These are phyloP conservation scores for Gila orcuttii DNA, from an alignment of 2,113 vertebrate genomes.

Conservation along the genomic window DNA sequence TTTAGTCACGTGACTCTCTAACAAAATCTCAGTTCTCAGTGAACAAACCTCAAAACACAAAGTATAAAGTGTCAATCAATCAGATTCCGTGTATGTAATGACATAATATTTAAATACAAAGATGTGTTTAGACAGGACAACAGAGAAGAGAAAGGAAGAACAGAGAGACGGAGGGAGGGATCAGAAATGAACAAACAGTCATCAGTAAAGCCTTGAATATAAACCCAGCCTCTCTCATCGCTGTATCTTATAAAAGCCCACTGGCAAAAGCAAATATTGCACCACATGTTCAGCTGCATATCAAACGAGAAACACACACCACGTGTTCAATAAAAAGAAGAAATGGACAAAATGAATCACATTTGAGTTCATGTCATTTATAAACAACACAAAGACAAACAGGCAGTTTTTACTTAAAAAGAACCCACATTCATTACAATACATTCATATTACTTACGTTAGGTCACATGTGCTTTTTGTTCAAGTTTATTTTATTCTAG, in stretches of 20 bases:
- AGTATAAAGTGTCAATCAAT: background rate
- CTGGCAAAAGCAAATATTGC: constrained; percentile 76
- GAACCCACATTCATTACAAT: background rate
- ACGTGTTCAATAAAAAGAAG: constrained; percentile 12
- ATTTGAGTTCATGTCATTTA: background rate
- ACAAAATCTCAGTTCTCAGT: too few species aligned
- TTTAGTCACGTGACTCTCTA: too few species aligned
- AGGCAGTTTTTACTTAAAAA: too few species aligned
- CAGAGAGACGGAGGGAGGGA: background rate
- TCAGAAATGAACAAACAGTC: constrained; percentile 58
- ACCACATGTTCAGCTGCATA: constrained; percentile 76
- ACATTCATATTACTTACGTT: background rate
- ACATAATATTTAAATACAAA: background rate
- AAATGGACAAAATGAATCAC: background rate
- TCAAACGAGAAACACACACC: constrained; percentile 52
- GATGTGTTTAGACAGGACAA: background rate
- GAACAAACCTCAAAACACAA: background rate
- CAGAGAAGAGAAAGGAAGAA: background rate
- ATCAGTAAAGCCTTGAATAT: constrained; percentile 62
- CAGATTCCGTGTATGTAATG: background rate
- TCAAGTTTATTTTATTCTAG: background rate
- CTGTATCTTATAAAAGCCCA: constrained; percentile 63
- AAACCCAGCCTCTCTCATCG: constrained; percentile 54
- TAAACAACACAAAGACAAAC: background rate
- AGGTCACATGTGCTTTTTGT: background rate